These are phyloP conservation scores for Chiloscyllium punctatum DNA, from an alignment of 2,797 vertebrate species.

Conservation along the genomic window DNA sequence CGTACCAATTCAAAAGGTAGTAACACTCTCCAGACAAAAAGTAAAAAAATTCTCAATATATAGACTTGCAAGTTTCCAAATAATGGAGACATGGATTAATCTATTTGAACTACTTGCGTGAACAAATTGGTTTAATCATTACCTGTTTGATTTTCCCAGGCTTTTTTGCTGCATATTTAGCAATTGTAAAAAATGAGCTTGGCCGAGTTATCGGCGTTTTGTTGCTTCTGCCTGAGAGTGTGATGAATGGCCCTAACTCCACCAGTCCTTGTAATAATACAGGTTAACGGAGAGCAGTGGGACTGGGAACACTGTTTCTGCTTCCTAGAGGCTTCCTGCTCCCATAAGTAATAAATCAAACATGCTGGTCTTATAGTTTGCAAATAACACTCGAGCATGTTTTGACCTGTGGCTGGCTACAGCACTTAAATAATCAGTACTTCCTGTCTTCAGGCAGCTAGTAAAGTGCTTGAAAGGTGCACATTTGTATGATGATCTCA, in stretches of 20 bases:
- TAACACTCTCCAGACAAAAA: not conserved
- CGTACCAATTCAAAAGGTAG: not conserved
- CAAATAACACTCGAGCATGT: not conserved
- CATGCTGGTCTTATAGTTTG: constrained; percentile 9
- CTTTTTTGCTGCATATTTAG: not conserved
- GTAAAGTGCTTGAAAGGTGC: not conserved
- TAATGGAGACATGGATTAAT: not conserved
- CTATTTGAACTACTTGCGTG: not conserved
- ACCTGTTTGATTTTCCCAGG: not conserved
- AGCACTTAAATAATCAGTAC: not conserved
- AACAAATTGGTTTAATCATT: not conserved
- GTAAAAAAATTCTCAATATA: not conserved
- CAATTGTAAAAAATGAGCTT: not conserved
- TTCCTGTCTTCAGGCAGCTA: not conserved
- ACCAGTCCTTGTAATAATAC: constrained; percentile 9
- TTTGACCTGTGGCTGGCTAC: not conserved
- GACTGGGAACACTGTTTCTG: constrained; percentile 13
- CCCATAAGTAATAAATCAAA: constrained; percentile 34
- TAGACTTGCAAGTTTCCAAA: not conserved
- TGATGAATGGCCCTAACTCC: constrained; percentile 14
- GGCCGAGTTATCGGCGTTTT: constrained; percentile 9
- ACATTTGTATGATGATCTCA: not conserved
- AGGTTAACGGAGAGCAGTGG: constrained; percentile 28
- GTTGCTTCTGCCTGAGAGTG: not conserved
- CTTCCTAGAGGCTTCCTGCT: constrained; percentile 25